Conservation (phyloP, 2,888 invertebrate species). For the Ctena decussata region DNA sequence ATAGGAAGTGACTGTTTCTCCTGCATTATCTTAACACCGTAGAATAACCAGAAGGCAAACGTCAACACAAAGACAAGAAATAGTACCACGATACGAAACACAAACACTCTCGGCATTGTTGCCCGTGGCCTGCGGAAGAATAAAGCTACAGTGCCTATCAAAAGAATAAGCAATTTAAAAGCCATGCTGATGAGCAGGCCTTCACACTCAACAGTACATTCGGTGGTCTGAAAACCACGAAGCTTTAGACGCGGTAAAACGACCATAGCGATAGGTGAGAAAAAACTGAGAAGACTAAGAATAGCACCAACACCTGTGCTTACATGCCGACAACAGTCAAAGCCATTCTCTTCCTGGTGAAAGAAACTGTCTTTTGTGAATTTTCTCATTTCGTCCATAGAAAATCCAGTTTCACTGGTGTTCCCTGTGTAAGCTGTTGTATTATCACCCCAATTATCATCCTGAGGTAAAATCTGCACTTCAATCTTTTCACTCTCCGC, state of each 20-base stretch:
- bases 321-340: conserved; percentile 89
- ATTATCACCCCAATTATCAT: conserved; percentile 99
- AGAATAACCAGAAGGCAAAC: conserved; percentile 99
- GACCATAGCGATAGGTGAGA: conserved; percentile 98
- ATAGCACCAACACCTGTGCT: conserved; percentile 93
- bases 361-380: conserved; percentile 83
- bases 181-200: conserved; percentile 96
- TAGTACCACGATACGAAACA: conserved; percentile 96
- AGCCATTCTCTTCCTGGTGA: conserved; percentile 75
- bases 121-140: conserved; percentile 95
- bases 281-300: conserved; percentile 93
- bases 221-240: conserved; percentile 87
- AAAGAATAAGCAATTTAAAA: conserved; percentile 95
- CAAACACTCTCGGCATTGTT: conserved; percentile 96
- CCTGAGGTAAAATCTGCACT: conserved; percentile 98
- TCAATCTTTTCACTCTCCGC: conserved; percentile 90
- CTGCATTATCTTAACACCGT: conserved; percentile 93
- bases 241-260: conserved; percentile 94
- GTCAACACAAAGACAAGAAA: conserved; percentile 96
- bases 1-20: conserved; percentile 73
- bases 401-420: conserved; percentile 97
- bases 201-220: conserved; percentile 88
- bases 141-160: conserved; percentile 97
- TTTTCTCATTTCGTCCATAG: conserved; percentile 92
- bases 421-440: conserved; percentile 98